Conservation (phyloP, 2,113 vertebrate genomes). For the Oncorhynchus clarkii region DNA sequence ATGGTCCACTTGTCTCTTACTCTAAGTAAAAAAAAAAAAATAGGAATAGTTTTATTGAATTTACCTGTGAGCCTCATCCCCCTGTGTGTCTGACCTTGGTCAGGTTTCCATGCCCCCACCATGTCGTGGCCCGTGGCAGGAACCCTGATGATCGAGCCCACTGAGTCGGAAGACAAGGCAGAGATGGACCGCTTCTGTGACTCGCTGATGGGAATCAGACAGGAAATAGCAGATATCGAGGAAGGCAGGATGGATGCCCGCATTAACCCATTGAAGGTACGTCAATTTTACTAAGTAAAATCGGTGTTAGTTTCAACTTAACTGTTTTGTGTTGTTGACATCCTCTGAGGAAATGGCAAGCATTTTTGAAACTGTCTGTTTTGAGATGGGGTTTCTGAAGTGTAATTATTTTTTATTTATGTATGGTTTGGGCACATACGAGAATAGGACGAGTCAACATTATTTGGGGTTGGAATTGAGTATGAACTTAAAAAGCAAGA, state of each 20-base stretch:
- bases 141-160: slow-evolving; percentile 98
- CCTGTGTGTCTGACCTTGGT: background rate
- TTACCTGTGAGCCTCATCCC: background rate
- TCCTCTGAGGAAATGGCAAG: too few relatives aligned
- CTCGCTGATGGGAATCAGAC: slow-evolving; percentile 87
- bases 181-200: slow-evolving; percentile 96
- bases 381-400: too few relatives aligned
- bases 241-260: slow-evolving; percentile 88
- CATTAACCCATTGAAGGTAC: slow-evolving; percentile 93
- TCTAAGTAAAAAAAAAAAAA: background rate
- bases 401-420: too few relatives aligned
- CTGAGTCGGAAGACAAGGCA: slow-evolving; percentile 95
- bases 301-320: too few relatives aligned
- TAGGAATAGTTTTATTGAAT: background rate
- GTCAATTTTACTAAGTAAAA: too few relatives aligned
- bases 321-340: too few relatives aligned
- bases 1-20: too few relatives aligned
- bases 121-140: slow-evolving; percentile 99
- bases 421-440: too few relatives aligned
- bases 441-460: too few relatives aligned
- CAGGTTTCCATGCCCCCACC: slow-evolving; percentile 96
- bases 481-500: too few relatives aligned
- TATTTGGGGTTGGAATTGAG: too few relatives aligned
- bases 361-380: too few relatives aligned
- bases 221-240: slow-evolving; percentile 94